Evolutionary conservation across 2,888 invertebrate genomes (phyloP).

Genomic region (Drosophila phalerata): DNA sequence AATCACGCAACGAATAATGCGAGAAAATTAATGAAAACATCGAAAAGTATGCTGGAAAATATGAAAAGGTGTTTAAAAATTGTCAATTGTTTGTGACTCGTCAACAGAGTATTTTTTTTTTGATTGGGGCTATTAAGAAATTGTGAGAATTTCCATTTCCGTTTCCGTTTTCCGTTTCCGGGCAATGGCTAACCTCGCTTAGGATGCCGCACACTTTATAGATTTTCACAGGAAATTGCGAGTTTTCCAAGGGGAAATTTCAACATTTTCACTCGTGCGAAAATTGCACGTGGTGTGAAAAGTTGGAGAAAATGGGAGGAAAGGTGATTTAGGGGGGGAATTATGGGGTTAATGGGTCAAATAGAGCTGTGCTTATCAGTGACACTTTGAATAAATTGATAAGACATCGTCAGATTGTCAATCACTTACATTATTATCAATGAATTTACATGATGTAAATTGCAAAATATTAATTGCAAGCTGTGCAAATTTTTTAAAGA

Average conservation of each 20-base stretch:
- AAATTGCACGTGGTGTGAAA: conserved; percentile 6
- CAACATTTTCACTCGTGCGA: conserved; percentile 39
- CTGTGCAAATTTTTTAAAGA: neutral
- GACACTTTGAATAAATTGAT: conserved; percentile 23
- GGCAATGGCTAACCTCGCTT: conserved; percentile 21
- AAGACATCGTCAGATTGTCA: conserved; percentile 21
- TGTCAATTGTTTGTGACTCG: neutral
- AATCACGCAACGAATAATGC: conserved; percentile 33
- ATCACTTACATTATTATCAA: conserved; percentile 18
- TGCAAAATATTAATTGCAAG: conserved; percentile 2
- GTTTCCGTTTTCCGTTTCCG: conserved; percentile 54
- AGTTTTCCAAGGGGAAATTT: conserved; percentile 38
- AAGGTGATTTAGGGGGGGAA: neutral
- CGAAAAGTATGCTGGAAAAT: conserved; percentile 11
- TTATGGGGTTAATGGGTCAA: conserved; percentile 6
- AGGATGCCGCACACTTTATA: conserved; percentile 41
- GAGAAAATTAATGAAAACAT: conserved; percentile 8
- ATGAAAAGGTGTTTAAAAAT: neutral
- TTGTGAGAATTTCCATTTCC: conserved; percentile 57
- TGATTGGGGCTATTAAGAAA: conserved; percentile 39
- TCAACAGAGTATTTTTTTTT: neutral
- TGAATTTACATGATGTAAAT: conserved; percentile 12
- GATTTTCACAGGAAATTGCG: conserved; percentile 51
- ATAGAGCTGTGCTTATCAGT: conserved; percentile 22
- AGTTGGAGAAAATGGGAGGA: neutral